Base-by-base conservation (phyloP, 2,888 invertebrate species). In the Perizoma flavofasciatum region DNA sequence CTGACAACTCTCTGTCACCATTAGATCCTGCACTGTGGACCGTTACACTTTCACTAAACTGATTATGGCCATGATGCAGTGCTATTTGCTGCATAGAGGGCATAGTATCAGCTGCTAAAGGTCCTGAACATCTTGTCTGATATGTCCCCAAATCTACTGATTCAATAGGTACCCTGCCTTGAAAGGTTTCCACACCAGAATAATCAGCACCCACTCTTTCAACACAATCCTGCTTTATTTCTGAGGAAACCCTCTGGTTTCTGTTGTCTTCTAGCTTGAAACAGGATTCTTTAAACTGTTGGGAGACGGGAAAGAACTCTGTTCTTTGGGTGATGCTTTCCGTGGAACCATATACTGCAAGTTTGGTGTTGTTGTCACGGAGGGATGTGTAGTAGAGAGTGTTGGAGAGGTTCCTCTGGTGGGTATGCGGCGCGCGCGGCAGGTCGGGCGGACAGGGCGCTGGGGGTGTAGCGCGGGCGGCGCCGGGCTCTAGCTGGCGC, bases 401-500 rank as follows among this genome's bases (percentile, higher is more conserved):
- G 58, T 72, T 75, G 41, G 83, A 67, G 34, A 73, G 71, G 66
- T 76, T 77, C 53, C 78, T 82, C 57, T 78, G 82, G 67, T 76
- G 80, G 56, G 82, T 79, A 48, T 82, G 74, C 50, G 81, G 67
- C 6, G 81, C 67, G 60, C 80, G 73, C 66, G 82, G 86, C 72
- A 76, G 79, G 55, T 88, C 83, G 75, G 72, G 81, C 81, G 66
- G 78, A 82, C 66, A 75, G 79, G 59, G 71, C 39, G 70, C 63
- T 55, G 78, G 78, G 74, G 81, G 81, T 67, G 81, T 82, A 70
- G 81, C 75, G 66, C 80, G 82, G 81, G 83, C 86, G 86, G 86
- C 83, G 83, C 86, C 91, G 82, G 89, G 83, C 84, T 89, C 89
- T 88, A 89, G 87, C 88, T 87, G 88, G 86, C 89, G 87, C 86